Percentiles rank a stretch among this genome's conserved stretches.
These are phyloP conservation scores for Harpagifer antarcticus DNA, from an alignment of 2,797 vertebrate genomes.

Conservation along the genomic window DNA sequence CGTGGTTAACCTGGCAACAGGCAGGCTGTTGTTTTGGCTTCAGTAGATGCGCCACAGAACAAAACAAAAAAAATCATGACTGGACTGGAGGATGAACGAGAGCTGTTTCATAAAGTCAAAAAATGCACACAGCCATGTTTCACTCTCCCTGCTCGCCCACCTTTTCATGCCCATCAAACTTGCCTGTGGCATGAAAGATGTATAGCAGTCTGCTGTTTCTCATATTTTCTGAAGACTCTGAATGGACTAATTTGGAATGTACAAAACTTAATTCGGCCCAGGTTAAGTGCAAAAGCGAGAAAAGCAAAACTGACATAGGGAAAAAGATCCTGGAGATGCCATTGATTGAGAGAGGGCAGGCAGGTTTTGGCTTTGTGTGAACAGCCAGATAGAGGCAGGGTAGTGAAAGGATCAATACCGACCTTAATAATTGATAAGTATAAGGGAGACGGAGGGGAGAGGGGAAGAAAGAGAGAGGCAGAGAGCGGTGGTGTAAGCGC, in stretches of 20 bases:
- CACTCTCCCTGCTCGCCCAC: constrained; percentile 38
- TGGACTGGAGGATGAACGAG: constrained; percentile 31
- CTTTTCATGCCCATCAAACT: constrained; percentile 59
- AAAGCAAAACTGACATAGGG: constrained; percentile 69
- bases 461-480: constrained; percentile 60
- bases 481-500: constrained; percentile 65
- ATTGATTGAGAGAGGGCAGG: constrained; percentile 84
- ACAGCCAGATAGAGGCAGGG: constrained; percentile 85
- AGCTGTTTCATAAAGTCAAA: constrained; percentile 49
- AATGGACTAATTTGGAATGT: constrained; percentile 52
- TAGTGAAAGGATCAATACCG: constrained; percentile 86
- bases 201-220: constrained; percentile 50
- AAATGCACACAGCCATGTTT: constrained; percentile 54
- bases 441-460: constrained; percentile 70
- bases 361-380: constrained; percentile 85
- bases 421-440: constrained; percentile 90
- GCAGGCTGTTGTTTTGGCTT: constrained; percentile 61
- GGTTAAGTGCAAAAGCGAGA: constrained; percentile 63
- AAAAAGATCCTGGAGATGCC: constrained; percentile 71
- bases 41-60: constrained; percentile 27
- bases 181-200: constrained; percentile 63
- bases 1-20: constrained; percentile 72
- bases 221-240: constrained; percentile 53
- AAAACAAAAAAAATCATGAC: constrained; percentile 22
- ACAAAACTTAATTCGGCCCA: constrained; percentile 55